These are phyloP conservation scores for Amazona finschi DNA, from an alignment of 2,797 vertebrate genomes.

Conservation along the genomic window DNA sequence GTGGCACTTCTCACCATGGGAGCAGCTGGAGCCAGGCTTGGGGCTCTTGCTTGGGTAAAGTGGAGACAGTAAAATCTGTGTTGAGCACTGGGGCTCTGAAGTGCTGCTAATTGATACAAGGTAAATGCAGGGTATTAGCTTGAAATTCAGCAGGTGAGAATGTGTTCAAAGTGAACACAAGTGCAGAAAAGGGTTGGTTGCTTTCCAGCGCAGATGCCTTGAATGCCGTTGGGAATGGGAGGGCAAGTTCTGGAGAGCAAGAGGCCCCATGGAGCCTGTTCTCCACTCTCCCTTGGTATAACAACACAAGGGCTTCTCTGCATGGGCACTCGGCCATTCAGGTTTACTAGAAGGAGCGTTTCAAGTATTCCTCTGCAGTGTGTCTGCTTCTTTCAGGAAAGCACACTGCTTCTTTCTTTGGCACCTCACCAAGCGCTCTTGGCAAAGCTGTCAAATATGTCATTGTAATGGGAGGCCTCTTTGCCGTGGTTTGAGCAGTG, in stretches of 20 bases:
- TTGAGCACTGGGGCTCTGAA: not conserved
- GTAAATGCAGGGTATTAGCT: not conserved
- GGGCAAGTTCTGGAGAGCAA: not conserved
- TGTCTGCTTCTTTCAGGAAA: conserved; percentile 47
- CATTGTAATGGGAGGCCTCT: conserved; percentile 62
- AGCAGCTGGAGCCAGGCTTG: not conserved
- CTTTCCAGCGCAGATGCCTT: not conserved
- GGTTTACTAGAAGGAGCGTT: conserved; percentile 56
- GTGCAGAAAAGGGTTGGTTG: not conserved
- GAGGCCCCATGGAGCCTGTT: not conserved
- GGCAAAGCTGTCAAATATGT: conserved; percentile 62
- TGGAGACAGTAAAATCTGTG: not conserved
- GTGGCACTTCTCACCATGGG: not conserved
- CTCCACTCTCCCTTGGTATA: not conserved
- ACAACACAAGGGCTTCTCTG: not conserved
- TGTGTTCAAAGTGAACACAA: not conserved
- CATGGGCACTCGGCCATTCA: not conserved
- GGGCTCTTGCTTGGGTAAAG: accelerated
- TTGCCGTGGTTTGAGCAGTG: conserved; percentile 25
- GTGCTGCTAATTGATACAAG: not conserved
- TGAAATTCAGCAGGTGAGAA: not conserved
- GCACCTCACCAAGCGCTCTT: conserved; percentile 56
- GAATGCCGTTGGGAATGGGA: not conserved
- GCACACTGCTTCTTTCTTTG: conserved; percentile 7
- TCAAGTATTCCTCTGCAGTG: conserved; percentile 29